Evolutionary conservation across 2,888 invertebrate species (phyloP).

Genomic region (Drosophila acutilabella): DNA sequence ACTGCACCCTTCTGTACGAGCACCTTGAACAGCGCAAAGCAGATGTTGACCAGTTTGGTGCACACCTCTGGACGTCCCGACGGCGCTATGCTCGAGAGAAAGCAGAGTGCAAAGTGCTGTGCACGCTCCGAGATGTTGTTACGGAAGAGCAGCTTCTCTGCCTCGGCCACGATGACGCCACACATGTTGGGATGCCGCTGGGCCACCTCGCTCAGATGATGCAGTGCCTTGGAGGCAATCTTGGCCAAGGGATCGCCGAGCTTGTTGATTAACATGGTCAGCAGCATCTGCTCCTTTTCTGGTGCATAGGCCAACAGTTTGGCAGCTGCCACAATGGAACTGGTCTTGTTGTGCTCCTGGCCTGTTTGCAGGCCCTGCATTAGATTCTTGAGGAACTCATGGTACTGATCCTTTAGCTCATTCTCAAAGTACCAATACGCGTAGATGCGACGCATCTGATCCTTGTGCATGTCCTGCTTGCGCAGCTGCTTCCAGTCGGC

Average conservation of each 20-base stretch:
- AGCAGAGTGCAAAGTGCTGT: constrained; percentile 97
- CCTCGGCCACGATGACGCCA: constrained; percentile 92
- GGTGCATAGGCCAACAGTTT: constrained; percentile 82
- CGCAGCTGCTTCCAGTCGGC: constrained; percentile 83
- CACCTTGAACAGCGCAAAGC: constrained; percentile 98
- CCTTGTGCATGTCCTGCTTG: constrained; percentile 86
- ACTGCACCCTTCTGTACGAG: constrained; percentile 92
- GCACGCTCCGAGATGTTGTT: constrained; percentile 93
- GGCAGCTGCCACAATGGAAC: constrained; percentile 80
- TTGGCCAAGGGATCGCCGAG: constrained; percentile 94
- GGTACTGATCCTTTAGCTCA: constrained; percentile 91
- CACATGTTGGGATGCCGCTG: constrained; percentile 97
- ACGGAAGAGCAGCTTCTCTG: constrained; percentile 95
- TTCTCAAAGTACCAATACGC: constrained; percentile 96
- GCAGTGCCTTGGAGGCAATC: constrained; percentile 94
- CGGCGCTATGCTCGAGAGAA: constrained; percentile 92
- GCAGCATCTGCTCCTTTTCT: constrained; percentile 86
- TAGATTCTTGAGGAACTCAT: constrained; percentile 83
- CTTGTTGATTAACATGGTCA: constrained; percentile 95
- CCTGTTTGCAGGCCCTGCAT: constrained; percentile 84
- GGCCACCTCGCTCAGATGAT: constrained; percentile 93
- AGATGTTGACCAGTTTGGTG: constrained; percentile 93
- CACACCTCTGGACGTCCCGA: constrained; percentile 92
- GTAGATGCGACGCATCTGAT: constrained; percentile 88
- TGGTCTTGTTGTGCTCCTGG: constrained; percentile 83